Base-by-base conservation (phyloP, 2,888 invertebrate species). In the Amblyjoppa proteus region DNA sequence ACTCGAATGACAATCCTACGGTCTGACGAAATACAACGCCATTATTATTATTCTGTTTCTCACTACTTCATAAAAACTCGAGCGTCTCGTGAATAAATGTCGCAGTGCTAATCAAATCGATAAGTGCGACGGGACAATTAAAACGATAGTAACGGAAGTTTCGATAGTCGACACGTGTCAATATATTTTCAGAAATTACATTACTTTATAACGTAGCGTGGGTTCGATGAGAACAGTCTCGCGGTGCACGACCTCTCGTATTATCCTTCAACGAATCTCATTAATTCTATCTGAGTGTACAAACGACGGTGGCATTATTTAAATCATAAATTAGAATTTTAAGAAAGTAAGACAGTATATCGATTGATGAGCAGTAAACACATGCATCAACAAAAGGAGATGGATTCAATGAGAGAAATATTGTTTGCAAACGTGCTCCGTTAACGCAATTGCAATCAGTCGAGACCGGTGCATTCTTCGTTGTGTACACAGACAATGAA, bases 391-490 rank as follows among this genome's bases (percentile, higher is more conserved):
- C 45, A 49, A n/a, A 49, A 4, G 5, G 34, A 49, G 20, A 20
- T 34, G n/a, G 61, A 31, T 20, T 7, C 11, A 31, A 75, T 11
- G 7, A n/a, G 20, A 75, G 20, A 64, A 64, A 58, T 5, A 64
- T 51, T 64, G 49, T 51, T 64, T 66, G 68, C 38, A 56, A 77
- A 68, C 53, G 68, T 68, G 25, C 1, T 3, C 5, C n/a, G 56
- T 56, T 16, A 53, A 68, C 41, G 25, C 38, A 68, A 77, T 68
- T 68, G 31, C 38, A 68, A 56, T 68, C 51, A 77, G 77, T 25
- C 64, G 20, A 34, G 61, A 28, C 34, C 41, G 61, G 45, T 66
- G 66, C 75, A 76, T 66, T 76, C 49, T 76, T 66, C 51, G 41
- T 6, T 9, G n/a, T 5, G 34, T 49, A 49, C 61, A 51, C 20